Evolutionary conservation across 1,140 invertebrate species (phyloP), one percentile per base, ranked within the genome.

Genomic region (Drosophila prosaltans): DNA sequence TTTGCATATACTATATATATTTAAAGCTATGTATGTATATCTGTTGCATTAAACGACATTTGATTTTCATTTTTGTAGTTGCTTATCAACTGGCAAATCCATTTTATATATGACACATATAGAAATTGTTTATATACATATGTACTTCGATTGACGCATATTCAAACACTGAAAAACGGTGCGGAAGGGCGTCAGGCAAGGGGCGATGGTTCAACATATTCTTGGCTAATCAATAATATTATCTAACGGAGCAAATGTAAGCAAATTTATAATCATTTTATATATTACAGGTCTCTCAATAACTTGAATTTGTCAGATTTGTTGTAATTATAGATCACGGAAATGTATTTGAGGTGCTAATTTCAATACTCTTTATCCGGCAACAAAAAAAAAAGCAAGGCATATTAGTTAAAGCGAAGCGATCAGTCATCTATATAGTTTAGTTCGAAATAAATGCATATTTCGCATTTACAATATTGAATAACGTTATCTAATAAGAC

Each of bases 211-310:
- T 65, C 11, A 40, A 57, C 58, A 43, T 39, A 57, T 65, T 65
- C 64, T 7, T 28, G 26, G 21, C 39, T 65, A 57, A 65, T 65
- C 64, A 65, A 32, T 51, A 51, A 39, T 55, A 65, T 65, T 65
- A 65, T 65, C 51, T 40, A 65, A 65, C n/a, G 10, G 39, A 51
- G 26, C 16, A 36, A 54, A 45, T 48, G 43, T 36, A 54, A 39
- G 45, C 45, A 51, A 51, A n/a, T 51, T 51, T 24, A 26, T 10
- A 51, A 51, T 51, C 8, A 10, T 24, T 8, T 48, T 48, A 48
- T n/a, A 8, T 30, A 7, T 16, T 7, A 48, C 2, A 16, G 16
- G 21, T 24, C 16, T 24, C 45, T 51, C 21, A 2, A 26, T 51
- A 8, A 51, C 1, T 21, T 3, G 10, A 0, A 24, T 9, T 10